These are phyloP conservation scores for Ruditapes philippinarum DNA, from an alignment of 1,140 invertebrate genomes.

Conservation along the genomic window DNA sequence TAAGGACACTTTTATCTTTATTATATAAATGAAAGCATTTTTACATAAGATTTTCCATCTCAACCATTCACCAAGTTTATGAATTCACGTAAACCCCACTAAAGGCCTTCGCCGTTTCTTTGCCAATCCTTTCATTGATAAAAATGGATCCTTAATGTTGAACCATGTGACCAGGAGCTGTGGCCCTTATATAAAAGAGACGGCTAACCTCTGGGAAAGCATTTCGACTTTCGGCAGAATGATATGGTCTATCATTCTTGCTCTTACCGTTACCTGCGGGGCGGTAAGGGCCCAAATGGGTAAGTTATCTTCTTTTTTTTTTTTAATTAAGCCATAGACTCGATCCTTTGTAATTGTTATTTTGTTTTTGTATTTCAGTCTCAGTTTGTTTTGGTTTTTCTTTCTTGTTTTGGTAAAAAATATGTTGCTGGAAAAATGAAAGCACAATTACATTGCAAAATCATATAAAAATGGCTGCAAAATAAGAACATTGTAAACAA, in stretches of 20 bases:
- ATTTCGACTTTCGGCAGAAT: constrained; percentile 54
- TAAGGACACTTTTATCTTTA: background rate
- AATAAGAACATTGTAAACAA: no score
- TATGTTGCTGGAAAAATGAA: no score
- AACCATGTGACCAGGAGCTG: background rate
- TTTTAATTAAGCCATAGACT: no score
- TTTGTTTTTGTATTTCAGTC: no score
- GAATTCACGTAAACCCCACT: background rate
- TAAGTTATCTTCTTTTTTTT: background rate
- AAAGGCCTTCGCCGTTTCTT: background rate
- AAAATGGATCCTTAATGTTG: background rate
- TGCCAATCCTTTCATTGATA: background rate
- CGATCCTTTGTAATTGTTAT: no score
- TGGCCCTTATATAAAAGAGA: background rate
- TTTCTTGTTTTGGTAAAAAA: no score
- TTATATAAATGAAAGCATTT: background rate
- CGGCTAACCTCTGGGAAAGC: background rate
- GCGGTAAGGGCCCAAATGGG: constrained; percentile 35
- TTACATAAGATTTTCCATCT: no score
- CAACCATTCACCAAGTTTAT: no score
- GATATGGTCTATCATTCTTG: constrained; percentile 39
- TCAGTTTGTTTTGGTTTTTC: no score
- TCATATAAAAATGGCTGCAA: no score
- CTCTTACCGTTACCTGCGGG: constrained; percentile 23
- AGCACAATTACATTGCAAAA: no score